Conservation (phyloP, 2,888 invertebrate species). For the Drosophila austrosaltans region DNA sequence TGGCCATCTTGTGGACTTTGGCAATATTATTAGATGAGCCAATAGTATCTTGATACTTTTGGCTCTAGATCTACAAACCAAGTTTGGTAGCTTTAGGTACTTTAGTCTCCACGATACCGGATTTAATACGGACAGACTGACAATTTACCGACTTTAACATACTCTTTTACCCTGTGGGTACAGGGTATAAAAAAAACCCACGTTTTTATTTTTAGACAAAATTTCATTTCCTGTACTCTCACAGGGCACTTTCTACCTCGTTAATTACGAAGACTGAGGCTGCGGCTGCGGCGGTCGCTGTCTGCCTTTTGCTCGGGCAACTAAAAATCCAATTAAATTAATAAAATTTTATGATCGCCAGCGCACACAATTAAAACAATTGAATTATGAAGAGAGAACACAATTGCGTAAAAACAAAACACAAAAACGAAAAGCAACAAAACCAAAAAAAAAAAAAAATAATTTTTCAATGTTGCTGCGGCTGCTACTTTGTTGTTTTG, state of each 20-base stretch:
- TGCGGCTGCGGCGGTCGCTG: neutral
- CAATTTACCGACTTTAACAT: too few relatives aligned
- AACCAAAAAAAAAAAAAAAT: slow-evolving; percentile 28
- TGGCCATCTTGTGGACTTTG: too few relatives aligned
- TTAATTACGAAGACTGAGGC: slow-evolving; percentile 39
- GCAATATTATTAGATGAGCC: too few relatives aligned
- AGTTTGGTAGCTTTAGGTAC: too few relatives aligned
- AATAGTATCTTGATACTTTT: too few relatives aligned
- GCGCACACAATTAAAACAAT: slow-evolving; percentile 64
- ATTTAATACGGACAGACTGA: too few relatives aligned
- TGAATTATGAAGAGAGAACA: slow-evolving; percentile 71
- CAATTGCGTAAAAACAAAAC: slow-evolving; percentile 47
- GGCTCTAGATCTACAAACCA: too few relatives aligned
- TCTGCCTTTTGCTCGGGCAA: slow-evolving; percentile 3
- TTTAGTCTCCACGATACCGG: too few relatives aligned
- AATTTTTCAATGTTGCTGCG: slow-evolving; percentile 44
- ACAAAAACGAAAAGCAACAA: slow-evolving; percentile 16
- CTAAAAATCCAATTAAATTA: slow-evolving; percentile 67
- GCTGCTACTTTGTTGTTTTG: slow-evolving; percentile 52
- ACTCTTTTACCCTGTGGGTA: too few relatives aligned
- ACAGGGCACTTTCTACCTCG: slow-evolving; percentile 49
- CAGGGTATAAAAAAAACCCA: slow-evolving; percentile 37
- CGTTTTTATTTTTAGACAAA: slow-evolving; percentile 6
- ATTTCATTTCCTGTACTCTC: slow-evolving; percentile 40
- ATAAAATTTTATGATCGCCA: slow-evolving; percentile 60